Evolutionary conservation across 2,797 vertebrate species (phyloP).

Genomic region (Lacerta agilis): DNA sequence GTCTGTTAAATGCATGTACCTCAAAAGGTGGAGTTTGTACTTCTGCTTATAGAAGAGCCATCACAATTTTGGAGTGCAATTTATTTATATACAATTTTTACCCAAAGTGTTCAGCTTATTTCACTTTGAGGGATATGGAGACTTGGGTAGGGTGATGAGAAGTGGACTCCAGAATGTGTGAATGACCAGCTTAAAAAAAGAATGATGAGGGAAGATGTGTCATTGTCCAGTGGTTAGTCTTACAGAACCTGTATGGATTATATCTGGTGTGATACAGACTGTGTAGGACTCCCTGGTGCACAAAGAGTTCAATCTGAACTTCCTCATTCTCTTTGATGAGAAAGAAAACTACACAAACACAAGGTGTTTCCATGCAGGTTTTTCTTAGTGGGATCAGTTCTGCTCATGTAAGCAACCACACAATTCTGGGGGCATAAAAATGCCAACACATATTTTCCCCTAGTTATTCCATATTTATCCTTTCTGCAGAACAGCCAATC

Average conservation of each 20-base stretch:
- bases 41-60: background rate
- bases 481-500: too few relatives aligned
- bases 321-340: background rate
- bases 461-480: too few relatives aligned
- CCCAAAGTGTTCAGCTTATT: background rate
- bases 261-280: background rate
- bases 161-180: background rate
- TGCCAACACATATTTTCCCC: too few relatives aligned
- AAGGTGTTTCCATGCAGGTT: too few relatives aligned
- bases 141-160: background rate
- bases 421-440: too few relatives aligned
- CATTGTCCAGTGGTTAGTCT: background rate
- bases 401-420: too few relatives aligned
- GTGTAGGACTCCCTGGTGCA: background rate
- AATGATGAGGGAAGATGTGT: background rate
- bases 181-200: background rate
- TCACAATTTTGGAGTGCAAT: slow-evolving; percentile 18
- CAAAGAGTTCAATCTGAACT: background rate
- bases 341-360: background rate
- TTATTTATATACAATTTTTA: background rate
- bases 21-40: background rate
- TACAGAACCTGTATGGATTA: background rate
- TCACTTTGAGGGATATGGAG: background rate
- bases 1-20: background rate
- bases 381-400: too few relatives aligned